Conservation (phyloP, 2,113 vertebrate genomes). For the Spilogale gracilis region DNA sequence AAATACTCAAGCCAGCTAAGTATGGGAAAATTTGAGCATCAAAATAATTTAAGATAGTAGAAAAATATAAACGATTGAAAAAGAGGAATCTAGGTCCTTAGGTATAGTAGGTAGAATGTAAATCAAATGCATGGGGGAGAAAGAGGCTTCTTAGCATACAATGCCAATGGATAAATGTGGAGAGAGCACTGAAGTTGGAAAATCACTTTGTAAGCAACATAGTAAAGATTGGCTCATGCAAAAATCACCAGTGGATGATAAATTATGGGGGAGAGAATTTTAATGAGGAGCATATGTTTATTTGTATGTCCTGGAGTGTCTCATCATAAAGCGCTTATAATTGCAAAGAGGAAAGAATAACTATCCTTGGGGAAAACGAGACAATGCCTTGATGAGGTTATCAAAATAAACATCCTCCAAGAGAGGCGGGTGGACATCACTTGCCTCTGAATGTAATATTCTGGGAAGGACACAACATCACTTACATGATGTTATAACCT, state of each 20-base stretch:
- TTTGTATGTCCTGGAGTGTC: not conserved
- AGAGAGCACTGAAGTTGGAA: not conserved
- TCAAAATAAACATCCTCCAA: not conserved
- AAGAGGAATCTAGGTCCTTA: not conserved
- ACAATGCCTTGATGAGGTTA: not conserved
- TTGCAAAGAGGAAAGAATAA: not conserved
- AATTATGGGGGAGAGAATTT: not conserved
- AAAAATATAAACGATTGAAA: not conserved
- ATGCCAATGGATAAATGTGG: not conserved
- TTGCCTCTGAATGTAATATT: not conserved
- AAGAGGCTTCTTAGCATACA: not conserved
- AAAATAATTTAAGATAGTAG: not conserved
- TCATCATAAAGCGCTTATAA: not conserved
- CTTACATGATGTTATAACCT: not conserved
- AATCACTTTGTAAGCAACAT: not conserved
- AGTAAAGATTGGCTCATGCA: not conserved
- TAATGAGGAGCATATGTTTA: slow-evolving; percentile 44
- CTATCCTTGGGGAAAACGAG: not conserved
- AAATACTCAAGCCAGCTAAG: not conserved
- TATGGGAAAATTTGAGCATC: not conserved
- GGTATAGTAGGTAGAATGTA: not conserved
- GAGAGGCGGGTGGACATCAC: not conserved
- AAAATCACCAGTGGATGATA: not conserved
- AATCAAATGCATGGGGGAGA: not conserved
- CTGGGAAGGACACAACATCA: not conserved